Evolutionary conservation across 2,113 vertebrate genomes (phyloP), one percentile per base, ranked within the genome.

Genomic region (Loxodonta africana): DNA sequence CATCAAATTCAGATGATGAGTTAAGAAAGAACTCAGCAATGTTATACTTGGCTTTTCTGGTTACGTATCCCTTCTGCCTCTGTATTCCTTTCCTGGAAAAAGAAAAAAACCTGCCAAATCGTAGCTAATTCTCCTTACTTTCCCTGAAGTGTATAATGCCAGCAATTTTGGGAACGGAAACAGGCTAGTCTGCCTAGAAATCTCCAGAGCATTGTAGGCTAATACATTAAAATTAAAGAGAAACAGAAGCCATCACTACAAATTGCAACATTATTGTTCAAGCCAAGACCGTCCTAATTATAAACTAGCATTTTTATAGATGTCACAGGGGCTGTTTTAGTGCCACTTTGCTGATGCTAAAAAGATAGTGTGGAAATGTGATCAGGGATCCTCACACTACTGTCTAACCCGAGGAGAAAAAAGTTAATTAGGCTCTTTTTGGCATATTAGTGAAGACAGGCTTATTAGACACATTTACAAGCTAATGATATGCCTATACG

Each of bases 361-460:
- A 96, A 94, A 95, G 96, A 95, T 90, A 93, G 46, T 77, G 77
- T 96, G 85, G 90, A 95, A 93, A 98, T 51, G 44, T 33, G 2
- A 94, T 76, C 2, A 15, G 97, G 95, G 95, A 94, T 67, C 93
- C 57, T 97, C 82, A 90, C 83, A 88, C 94, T 88, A 80, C 97
- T 92, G 92, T 93, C 97, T 97, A 91, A 97, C 96, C 95, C 88
- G 83, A 88, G 83, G 0, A 0, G 71, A 97, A 63, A 94, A 92
- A 96, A 98, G 98, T 96, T 98, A 98, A 98, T 98, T 98, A 98
- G 98, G 92, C 81, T 97, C 88, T 95, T 98, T 97, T 97, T 96
- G 91, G 91, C 95, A 53, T 96, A 95, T 98, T 97, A 98, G 87
- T 60, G 92, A 81, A 98, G 97, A 96, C 95, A 97, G 97, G 86